Percentiles rank a stretch among this genome's conserved stretches.
These are phyloP conservation scores for Phymastichus coffea DNA, from an alignment of 1,140 invertebrate species.

Conservation along the genomic window DNA sequence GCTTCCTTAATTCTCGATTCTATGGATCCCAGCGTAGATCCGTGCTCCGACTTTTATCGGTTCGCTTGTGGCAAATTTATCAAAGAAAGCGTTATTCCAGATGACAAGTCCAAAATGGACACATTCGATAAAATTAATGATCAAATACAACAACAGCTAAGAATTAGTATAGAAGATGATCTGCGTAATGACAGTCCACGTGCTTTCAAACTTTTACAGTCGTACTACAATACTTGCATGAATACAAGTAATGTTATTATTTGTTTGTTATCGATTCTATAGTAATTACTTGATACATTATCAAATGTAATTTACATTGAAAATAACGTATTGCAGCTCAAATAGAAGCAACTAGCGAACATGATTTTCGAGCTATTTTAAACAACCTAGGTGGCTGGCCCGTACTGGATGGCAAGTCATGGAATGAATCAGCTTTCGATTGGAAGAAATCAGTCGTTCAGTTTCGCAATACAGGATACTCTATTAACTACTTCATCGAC, in stretches of 20 bases:
- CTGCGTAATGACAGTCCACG: slow-evolving; percentile 65
- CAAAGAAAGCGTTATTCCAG: slow-evolving; percentile 56
- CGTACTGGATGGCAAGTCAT: slow-evolving; percentile 72
- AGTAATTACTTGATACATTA: too few relatives aligned
- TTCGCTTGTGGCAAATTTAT: slow-evolving; percentile 61
- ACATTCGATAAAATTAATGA: slow-evolving; percentile 80
- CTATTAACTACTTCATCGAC: slow-evolving; percentile 87
- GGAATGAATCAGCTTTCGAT: slow-evolving; percentile 70
- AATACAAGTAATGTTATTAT: slow-evolving; percentile 72
- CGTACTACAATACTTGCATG: slow-evolving; percentile 81
- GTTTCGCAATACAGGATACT: slow-evolving; percentile 76
- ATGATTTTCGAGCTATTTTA: slow-evolving; percentile 56
- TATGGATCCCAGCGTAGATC: slow-evolving; percentile 61
- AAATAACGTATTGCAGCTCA: background rate
- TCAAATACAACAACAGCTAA: slow-evolving; percentile 75
- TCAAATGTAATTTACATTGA: background rate
- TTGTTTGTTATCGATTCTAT: too few relatives aligned
- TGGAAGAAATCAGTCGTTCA: slow-evolving; percentile 81
- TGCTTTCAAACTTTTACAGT: slow-evolving; percentile 74
- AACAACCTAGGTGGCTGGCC: slow-evolving; percentile 85
- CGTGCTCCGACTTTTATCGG: slow-evolving; percentile 80
- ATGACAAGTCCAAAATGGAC: slow-evolving; percentile 72
- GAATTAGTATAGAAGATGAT: slow-evolving; percentile 72
- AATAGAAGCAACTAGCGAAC: slow-evolving; percentile 12
- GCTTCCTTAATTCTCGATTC: slow-evolving; percentile 58